Conservation (phyloP, 1,140 invertebrate species). For the Samia ricini region DNA sequence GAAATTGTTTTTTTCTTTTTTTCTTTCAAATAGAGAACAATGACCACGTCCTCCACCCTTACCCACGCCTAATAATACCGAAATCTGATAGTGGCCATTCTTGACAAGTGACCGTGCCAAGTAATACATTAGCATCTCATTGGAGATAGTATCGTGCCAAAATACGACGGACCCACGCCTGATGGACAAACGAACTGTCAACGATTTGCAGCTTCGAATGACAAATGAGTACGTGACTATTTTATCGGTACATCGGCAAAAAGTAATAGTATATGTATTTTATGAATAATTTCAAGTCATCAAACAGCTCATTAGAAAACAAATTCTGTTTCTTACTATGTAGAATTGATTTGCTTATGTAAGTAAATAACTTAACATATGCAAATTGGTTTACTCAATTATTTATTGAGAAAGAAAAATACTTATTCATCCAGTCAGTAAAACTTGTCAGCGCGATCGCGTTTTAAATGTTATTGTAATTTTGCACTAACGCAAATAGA, state of each 20-base stretch:
- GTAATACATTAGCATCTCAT: conserved; percentile 59
- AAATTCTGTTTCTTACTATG: conserved; percentile 19
- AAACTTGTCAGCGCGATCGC: background rate
- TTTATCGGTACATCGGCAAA: conserved; percentile 9
- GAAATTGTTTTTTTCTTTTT: conserved; percentile 17
- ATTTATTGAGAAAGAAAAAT: background rate
- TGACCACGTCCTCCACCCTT: conserved; percentile 17
- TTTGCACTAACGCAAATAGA: background rate
- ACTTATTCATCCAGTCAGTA: background rate
- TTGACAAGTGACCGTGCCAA: conserved; percentile 37
- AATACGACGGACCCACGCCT: conserved; percentile 26
- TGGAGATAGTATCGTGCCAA: conserved; percentile 50
- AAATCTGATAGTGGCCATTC: conserved; percentile 47
- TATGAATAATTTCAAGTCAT: conserved; percentile 7
- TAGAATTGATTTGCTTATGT: conserved; percentile 14
- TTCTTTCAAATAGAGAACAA: conserved; percentile 16
- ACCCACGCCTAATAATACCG: conserved; percentile 34
- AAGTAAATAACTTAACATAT: conserved; percentile 12
- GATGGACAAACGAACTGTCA: conserved; percentile 28
- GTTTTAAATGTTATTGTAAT: background rate
- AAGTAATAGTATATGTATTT: conserved; percentile 8
- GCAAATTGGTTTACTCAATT: conserved; percentile 12
- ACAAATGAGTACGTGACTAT: conserved; percentile 28
- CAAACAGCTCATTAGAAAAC: conserved; percentile 8
- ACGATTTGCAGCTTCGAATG: conserved; percentile 27